Percentiles rank a stretch among this genome's conserved stretches.
phyloP scores from a whole-genome alignment of 2,888 invertebrate species.

The Eristalis pertinax region DNA sequence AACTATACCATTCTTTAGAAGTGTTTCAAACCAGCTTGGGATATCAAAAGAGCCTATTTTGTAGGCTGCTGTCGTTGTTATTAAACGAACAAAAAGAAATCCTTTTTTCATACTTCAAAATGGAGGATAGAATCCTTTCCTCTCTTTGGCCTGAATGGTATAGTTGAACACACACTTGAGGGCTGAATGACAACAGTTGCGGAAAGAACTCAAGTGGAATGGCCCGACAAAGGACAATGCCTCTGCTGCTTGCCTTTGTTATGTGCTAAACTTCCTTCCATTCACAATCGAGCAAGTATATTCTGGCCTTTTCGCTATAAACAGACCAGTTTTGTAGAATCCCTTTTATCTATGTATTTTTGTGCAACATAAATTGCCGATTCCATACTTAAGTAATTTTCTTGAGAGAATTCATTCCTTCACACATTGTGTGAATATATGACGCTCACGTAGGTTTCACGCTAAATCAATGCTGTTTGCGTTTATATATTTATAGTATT shows the following conservation, averaged over 20 bases:
- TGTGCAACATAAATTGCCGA: slow-evolving; percentile 63
- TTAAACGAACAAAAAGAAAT: slow-evolving; percentile 11
- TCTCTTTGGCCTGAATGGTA: slow-evolving; percentile 43
- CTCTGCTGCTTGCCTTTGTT: slow-evolving; percentile 55
- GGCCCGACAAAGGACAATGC: slow-evolving; percentile 67
- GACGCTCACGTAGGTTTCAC: neutral
- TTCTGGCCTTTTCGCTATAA: slow-evolving; percentile 23
- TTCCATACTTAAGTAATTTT: slow-evolving; percentile 51
- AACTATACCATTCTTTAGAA: slow-evolving; percentile 50
- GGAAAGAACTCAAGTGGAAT: slow-evolving; percentile 70
- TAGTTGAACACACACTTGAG: slow-evolving; percentile 68
- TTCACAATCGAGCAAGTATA: neutral
- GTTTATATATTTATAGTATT: too few species aligned
- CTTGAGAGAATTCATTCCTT: slow-evolving; percentile 48
- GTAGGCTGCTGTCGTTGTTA: slow-evolving; percentile 58
- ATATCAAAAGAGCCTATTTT: slow-evolving; percentile 50
- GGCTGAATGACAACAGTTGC: slow-evolving; percentile 69
- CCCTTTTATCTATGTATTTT: slow-evolving; percentile 42
- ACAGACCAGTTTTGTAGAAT: slow-evolving; percentile 42
- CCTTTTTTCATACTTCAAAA: slow-evolving; percentile 42
- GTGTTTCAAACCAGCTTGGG: slow-evolving; percentile 55
- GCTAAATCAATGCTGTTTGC: too few species aligned
- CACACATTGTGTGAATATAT: slow-evolving; percentile 19
- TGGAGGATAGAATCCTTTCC: slow-evolving; percentile 29
- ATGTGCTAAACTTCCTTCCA: slow-evolving; percentile 62